Evolutionary conservation across 2,113 vertebrate species (phyloP), one percentile per base, ranked within the genome.

Genomic region (Malurus alboscapulatus): DNA sequence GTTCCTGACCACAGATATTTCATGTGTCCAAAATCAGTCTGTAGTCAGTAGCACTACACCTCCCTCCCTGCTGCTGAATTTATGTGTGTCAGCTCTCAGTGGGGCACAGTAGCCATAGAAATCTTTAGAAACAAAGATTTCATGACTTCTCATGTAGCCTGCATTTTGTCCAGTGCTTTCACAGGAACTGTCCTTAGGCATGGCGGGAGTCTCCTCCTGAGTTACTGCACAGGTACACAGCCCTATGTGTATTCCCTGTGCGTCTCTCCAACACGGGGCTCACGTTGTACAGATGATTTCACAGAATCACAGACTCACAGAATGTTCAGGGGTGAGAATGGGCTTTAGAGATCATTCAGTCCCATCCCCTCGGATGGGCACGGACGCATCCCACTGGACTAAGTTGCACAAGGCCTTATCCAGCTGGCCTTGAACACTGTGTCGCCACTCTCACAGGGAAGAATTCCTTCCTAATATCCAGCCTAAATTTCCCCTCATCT

Each of bases 171-270:
- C 17, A 12, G 36, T 45, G 36, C 51, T 86, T 73, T 69, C 75
- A 59, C 27, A 67, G 45, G 4, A 24, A 14, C 24, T 47, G 8
- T 30, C 51, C 14, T 6, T 54, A 47, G 38, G 6, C 6, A 18
- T 0, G 1, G 25, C 21, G 34, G 38, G 16, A 73, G 65, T 30
- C 4, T 48, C 14, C 20, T 76, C 55, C 17, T 0, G 0, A 30
- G 42, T 45, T 29, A 69, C 55, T 13, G 38, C 10, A 17, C 26
- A 75, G 10, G 8, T 34, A 63, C 34, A 7, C 26, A 77, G 51
- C 12, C 30, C 32, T 58, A 7, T 0, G 2, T 30, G 12, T 17
- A 48, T 47, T n/a, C 40, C n/a, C 30, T 48, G 24, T 5, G n/a
- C 16, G 5, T 73, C 38, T 69, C 50, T 55, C 26, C 58, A 58